Evolutionary conservation across 2,113 vertebrate species (phyloP).

Genomic region (Plestiodon gilberti): DNA sequence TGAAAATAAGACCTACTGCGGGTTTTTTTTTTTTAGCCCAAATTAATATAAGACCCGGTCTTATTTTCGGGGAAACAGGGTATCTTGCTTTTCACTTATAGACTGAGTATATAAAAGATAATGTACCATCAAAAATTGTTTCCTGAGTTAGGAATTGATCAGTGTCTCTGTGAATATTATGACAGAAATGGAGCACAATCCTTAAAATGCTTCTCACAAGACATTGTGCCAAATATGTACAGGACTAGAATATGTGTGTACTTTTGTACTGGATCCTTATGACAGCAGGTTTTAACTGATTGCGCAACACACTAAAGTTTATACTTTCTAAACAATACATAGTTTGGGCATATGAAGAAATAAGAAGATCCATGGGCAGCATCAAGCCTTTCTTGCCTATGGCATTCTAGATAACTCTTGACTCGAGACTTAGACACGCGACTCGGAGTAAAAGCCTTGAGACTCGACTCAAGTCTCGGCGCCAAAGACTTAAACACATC

Average conservation of each 20-base stretch:
- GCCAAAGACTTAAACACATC: no score
- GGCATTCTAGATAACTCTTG: not conserved
- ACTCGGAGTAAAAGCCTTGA: not conserved
- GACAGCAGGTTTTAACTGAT: not conserved
- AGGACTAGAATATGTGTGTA: slow-evolving; percentile 2
- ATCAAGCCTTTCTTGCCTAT: not conserved
- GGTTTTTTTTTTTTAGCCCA: no score
- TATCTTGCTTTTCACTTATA: not conserved
- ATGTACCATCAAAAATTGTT: not conserved
- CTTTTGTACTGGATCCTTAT: not conserved
- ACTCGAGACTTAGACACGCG: not conserved
- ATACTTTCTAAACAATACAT: slow-evolving; percentile 36
- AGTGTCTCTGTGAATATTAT: not conserved
- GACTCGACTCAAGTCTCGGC: no score
- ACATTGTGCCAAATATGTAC: not conserved
- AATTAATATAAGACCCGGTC: no score
- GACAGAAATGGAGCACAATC: not conserved
- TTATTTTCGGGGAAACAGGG: no score
- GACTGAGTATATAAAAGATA: slow-evolving; percentile 10
- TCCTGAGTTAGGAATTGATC: not conserved
- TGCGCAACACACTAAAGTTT: slow-evolving; percentile 50
- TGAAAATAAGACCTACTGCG: no score
- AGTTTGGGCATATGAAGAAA: not conserved
- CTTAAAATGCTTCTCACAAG: not conserved
- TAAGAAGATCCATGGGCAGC: not conserved